Base-by-base conservation (phyloP, 2,113 vertebrate genomes). In the Colius striatus region DNA sequence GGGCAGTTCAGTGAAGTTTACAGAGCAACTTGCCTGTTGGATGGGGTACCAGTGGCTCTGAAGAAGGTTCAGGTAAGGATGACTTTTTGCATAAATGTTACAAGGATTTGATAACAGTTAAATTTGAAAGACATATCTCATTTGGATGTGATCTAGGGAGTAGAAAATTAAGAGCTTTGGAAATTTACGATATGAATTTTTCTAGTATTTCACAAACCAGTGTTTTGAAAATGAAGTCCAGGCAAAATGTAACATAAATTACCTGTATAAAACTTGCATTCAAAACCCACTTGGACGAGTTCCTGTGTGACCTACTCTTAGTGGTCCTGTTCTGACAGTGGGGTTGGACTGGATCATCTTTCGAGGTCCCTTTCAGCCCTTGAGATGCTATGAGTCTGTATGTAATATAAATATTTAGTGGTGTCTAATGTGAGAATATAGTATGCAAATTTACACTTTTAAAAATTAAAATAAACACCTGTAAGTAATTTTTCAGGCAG, bases 1-100 rank as follows among this genome's bases (percentile, higher is more conserved):
- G 99, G 99, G 86, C 99, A 99, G 92, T 99, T 99, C 96, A 99
- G 99, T 85, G 99, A 99, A 98, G 99, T 99, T 77, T 99, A 99
- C 94, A 98, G 99, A 97, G 99, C 99, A 20, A 97, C 98, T 38
- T 99, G 99, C 96, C 97, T 99, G 76, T 93, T 99, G 94, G 98
- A 99, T 97, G 98, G 99, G 94, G 99, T 99, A 3, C 98, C 99
- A 16, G 98, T 99, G 94, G 99, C 99, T 89, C 98, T 99, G 97
- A 99, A 99, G 97, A 99, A 99, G 97, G 98, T 99, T 27, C 99
- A 99, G 99, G 99, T 99, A 97, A 98, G 97, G 70, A 32, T 43
- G 50, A 30, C 17, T 47, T 80, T 38, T 36, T 45, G 11, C 53
- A 11, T 34, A 67, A 78, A 34, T 51, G 47, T n/a, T 76, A 5